Percentiles rank a stretch among this genome's conserved stretches.
phyloP scores from a whole-genome alignment of 2,113 vertebrate genomes.

The Reinhardtius hippoglossoides region DNA sequence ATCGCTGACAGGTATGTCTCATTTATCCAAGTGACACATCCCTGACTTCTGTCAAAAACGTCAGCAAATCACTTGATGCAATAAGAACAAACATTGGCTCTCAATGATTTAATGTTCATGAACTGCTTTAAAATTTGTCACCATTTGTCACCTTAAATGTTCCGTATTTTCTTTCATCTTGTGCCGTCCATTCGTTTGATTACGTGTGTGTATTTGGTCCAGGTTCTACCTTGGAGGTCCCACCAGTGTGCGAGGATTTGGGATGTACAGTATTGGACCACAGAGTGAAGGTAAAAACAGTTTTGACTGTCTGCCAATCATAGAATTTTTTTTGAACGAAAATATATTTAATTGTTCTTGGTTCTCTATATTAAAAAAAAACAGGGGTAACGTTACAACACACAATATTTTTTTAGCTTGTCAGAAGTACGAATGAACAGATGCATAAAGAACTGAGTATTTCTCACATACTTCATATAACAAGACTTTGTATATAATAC shows the following conservation, averaged over 20 bases:
- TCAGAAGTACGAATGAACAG: too few relatives aligned
- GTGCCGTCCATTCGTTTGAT: not conserved
- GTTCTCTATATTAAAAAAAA: not conserved
- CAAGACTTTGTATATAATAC: too few relatives aligned
- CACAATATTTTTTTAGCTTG: too few relatives aligned
- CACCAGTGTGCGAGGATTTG: conserved; percentile 95
- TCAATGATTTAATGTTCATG: too few relatives aligned
- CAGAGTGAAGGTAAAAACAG: conserved; percentile 91
- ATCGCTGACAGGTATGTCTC: conserved; percentile 90
- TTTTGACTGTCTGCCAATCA: not conserved
- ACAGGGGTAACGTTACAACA: not conserved
- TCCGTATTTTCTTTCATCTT: not conserved
- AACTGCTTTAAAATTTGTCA: not conserved
- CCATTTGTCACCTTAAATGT: not conserved
- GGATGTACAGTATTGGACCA: conserved; percentile 98
- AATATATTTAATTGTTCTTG: not conserved
- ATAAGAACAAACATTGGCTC: too few relatives aligned
- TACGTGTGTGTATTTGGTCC: conserved; percentile 12
- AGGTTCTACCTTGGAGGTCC: conserved; percentile 98
- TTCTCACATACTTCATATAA: too few relatives aligned
- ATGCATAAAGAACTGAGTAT: too few relatives aligned
- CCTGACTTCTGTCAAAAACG: not conserved
- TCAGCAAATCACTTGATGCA: too few relatives aligned
- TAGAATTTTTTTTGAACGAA: too few relatives aligned
- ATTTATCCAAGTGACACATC: not conserved